Evolutionary conservation across 2,888 invertebrate species (phyloP), one percentile per base, ranked within the genome.

Genomic region (Drosophila maculinotata): DNA sequence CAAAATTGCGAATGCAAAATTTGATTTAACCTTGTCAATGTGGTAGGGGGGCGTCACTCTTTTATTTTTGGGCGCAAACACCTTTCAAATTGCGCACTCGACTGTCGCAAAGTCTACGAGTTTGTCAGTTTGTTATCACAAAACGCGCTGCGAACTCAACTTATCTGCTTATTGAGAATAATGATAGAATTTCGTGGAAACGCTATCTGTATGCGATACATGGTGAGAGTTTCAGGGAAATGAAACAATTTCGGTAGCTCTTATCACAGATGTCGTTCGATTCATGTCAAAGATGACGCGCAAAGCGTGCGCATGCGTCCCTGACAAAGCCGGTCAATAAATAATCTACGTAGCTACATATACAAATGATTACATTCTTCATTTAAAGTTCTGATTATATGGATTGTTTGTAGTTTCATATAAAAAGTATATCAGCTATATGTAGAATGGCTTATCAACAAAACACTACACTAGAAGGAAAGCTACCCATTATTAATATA

Each of bases 151-250:
- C 47, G 38, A 53, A 51, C n/a, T 39, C 3, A 31, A 38, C 49
- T n/a, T 82, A 71, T 77, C 79, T 56, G 33, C 6, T 45, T 70
- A 49, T 66, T 64, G 28, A 42, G 54, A 67, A 78, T 58, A 60
- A 23, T 20, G 33, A 20, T n/a, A 12, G 53, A 15, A 62, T 56
- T 66, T 58, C 48, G 35, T 33, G 9, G 52, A 57, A 58, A 1
- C 28, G 17, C 39, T 77, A 77, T 69, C 75, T 42, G 30, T 23
- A 12, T 8, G 42, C 39, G 28, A 33, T 14, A 76, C 60, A 75
- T 47, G 57, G 48, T 56, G 63, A 58, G 56, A 59, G 63, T 52
- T 51, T 48, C n/a, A 20, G 63, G 63, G 64, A 64, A 76, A 75
- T 57, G 51, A 64, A 73, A 62, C 17, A 30, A 48, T 47, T 69